Percentiles rank a stretch among this genome's conserved stretches.
These are phyloP conservation scores for Riparia riparia DNA, from an alignment of 2,113 vertebrate species.

Conservation along the genomic window DNA sequence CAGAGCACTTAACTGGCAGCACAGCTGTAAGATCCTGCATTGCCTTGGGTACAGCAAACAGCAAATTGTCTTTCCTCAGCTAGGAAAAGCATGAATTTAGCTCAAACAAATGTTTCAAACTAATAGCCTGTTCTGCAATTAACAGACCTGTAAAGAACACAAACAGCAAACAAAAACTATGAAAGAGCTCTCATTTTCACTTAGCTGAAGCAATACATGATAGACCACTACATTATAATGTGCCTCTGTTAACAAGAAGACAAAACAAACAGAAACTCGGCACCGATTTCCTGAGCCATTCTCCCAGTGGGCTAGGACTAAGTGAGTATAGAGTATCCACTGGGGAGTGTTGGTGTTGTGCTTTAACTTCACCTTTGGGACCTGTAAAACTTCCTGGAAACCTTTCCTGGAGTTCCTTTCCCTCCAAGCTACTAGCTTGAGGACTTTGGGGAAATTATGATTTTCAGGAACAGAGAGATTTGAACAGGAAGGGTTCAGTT, in stretches of 20 bases:
- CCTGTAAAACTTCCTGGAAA: not conserved
- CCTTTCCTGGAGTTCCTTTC: not conserved
- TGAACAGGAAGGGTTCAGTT: not conserved
- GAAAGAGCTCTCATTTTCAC: not conserved
- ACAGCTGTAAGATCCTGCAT: not conserved
- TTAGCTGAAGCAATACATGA: not conserved
- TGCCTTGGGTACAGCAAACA: not conserved
- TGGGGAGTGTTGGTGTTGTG: not conserved
- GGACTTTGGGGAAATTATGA: not conserved
- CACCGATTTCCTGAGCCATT: not conserved
- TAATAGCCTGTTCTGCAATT: not conserved
- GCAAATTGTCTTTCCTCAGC: not conserved
- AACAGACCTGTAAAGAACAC: not conserved
- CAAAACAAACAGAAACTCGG: not conserved
- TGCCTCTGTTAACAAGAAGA: not conserved
- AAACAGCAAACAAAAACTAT: not conserved
- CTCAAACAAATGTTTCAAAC: constrained; percentile 7
- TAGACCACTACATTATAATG: not conserved
- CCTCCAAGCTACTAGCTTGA: not conserved
- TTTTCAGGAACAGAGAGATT: not conserved
- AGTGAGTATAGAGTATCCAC: not conserved
- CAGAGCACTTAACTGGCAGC: not conserved
- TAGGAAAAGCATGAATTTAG: not conserved
- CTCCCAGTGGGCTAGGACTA: not conserved
- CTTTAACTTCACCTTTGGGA: not conserved